phyloP scores from a whole-genome alignment of 2,113 vertebrate species.

The Mastomys natalensis region DNA sequence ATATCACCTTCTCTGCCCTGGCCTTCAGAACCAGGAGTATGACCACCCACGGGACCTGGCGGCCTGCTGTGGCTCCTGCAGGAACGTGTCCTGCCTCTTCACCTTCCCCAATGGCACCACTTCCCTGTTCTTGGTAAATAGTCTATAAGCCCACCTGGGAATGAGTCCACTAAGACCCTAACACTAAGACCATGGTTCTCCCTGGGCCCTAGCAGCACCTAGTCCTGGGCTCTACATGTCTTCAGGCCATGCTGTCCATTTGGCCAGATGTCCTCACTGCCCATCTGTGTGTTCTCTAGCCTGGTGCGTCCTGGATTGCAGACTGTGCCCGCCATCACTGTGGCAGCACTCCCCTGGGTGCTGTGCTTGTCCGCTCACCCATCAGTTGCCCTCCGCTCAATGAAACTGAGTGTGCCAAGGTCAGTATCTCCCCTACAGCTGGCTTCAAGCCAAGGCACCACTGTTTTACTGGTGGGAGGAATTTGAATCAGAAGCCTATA shows the following conservation, averaged over 20 bases:
- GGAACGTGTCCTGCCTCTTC: conserved; percentile 94
- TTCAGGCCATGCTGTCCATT: neutral
- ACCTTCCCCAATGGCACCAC: conserved; percentile 92
- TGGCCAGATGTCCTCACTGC: neutral
- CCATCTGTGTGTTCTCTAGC: conserved; percentile 77
- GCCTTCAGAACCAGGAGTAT: conserved; percentile 95
- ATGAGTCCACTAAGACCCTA: neutral
- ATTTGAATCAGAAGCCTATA: neutral
- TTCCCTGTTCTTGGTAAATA: conserved; percentile 90
- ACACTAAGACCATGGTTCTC: neutral
- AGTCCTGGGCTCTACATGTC: neutral
- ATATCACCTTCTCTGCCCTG: neutral
- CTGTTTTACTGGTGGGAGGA: neutral
- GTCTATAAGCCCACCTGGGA: neutral
- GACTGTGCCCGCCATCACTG: conserved; percentile 95
- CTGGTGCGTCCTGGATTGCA: conserved; percentile 93
- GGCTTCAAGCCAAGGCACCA: neutral
- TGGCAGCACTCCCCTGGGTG: conserved; percentile 89
- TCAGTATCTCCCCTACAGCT: conserved; percentile 80
- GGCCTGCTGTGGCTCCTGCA: conserved; percentile 94
- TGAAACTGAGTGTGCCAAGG: conserved; percentile 97
- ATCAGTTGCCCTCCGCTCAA: conserved; percentile 97
- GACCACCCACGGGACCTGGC: conserved; percentile 92
- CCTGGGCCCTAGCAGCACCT: neutral
- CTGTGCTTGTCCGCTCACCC: conserved; percentile 93